phyloP scores from a whole-genome alignment of 2,113 vertebrate genomes.

The Formicarius rufipectus region DNA sequence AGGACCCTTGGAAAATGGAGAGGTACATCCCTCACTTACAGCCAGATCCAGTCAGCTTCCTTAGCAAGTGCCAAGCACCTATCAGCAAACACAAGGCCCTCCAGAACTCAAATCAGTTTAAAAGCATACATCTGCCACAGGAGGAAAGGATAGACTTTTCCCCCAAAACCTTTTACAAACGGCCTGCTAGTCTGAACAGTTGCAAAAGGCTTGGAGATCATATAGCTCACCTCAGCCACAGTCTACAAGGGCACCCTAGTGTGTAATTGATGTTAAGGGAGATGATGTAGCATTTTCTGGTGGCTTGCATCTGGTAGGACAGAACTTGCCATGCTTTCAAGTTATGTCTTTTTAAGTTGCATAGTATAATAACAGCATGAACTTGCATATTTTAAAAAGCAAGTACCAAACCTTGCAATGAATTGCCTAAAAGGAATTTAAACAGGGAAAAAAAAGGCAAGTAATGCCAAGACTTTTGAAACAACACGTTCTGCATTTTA shows the following conservation, averaged over 20 bases:
- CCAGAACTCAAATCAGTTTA: not conserved
- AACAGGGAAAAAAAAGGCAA: not conserved
- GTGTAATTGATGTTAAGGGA: not conserved
- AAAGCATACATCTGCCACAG: not conserved
- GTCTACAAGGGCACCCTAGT: not conserved
- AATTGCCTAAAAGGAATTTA: not conserved
- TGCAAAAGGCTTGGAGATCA: not conserved
- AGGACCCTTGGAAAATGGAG: not conserved
- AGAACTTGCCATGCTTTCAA: not conserved
- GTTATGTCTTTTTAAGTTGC: not conserved
- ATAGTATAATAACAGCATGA: not conserved
- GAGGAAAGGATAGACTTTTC: not conserved
- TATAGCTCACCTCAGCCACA: not conserved
- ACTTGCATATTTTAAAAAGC: not conserved
- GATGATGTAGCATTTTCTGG: not conserved
- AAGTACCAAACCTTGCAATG: not conserved
- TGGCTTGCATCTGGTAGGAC: not conserved
- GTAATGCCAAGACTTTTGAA: not conserved
- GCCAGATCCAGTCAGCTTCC: not conserved
- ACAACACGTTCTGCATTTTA: not conserved
- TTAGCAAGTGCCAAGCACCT: not conserved
- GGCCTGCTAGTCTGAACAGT: not conserved
- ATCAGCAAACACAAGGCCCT: not conserved
- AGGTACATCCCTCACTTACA: rapidly evolving
- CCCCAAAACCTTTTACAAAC: not conserved